Evolutionary conservation across 2,113 vertebrate species (phyloP).

Genomic region (Sinosuthora webbiana): DNA sequence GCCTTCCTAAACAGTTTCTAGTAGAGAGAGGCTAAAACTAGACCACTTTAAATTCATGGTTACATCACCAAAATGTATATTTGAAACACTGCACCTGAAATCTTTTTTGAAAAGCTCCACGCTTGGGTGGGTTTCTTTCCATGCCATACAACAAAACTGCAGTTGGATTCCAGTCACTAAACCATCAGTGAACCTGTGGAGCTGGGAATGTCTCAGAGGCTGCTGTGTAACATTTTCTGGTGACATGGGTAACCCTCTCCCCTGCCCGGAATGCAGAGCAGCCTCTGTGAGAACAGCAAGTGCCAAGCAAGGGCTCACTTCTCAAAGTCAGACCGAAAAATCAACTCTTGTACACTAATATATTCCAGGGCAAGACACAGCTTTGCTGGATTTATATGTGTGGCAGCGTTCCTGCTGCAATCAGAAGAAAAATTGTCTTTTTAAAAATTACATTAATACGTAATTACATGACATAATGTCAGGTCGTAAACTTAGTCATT

Average conservation of each 20-base stretch:
- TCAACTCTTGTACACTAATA: neutral
- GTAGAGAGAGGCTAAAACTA: neutral
- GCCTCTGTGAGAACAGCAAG: neutral
- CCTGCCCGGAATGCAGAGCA: neutral
- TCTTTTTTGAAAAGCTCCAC: neutral
- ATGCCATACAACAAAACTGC: neutral
- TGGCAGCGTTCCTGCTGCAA: neutral
- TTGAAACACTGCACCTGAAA: neutral
- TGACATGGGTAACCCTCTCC: neutral
- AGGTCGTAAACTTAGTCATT: neutral
- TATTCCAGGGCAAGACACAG: neutral
- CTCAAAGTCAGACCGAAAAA: neutral
- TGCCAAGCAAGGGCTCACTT: neutral
- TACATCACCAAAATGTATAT: neutral
- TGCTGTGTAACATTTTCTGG: neutral
- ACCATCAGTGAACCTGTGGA: neutral
- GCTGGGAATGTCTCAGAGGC: neutral
- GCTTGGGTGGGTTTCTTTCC: neutral
- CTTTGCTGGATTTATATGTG: neutral
- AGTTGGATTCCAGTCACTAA: neutral
- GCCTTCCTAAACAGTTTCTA: neutral
- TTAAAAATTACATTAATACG: slow-evolving; percentile 3
- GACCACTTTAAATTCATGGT: neutral
- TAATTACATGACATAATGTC: slow-evolving; percentile 17
- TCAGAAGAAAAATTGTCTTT: neutral